Conservation (phyloP, 1,140 invertebrate species). For the Eupristina koningsbergeri region DNA sequence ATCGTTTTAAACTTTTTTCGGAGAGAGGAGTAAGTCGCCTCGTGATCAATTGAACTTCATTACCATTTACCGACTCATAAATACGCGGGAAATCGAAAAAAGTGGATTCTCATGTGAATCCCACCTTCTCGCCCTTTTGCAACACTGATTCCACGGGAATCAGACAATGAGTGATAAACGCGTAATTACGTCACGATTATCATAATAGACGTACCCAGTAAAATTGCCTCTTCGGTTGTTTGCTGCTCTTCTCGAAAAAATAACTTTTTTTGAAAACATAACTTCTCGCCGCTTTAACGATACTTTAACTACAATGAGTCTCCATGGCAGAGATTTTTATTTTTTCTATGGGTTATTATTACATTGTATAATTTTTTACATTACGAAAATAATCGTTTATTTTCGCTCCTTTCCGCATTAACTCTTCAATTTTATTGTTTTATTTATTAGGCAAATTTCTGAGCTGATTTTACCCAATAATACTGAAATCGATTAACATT, state of each 20-base stretch:
- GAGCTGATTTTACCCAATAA: not conserved
- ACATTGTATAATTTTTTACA: not conserved
- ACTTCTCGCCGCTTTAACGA: not conserved
- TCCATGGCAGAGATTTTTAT: not conserved
- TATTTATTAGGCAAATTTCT: not conserved
- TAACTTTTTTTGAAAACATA: not conserved
- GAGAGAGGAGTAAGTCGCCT: not conserved
- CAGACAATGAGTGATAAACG: constrained; percentile 6
- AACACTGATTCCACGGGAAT: not conserved
- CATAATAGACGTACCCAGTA: not conserved
- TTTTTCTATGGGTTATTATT: not conserved
- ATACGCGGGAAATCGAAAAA: not conserved
- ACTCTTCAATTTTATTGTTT: too few relatives aligned
- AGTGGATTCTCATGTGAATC: not conserved
- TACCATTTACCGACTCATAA: not conserved
- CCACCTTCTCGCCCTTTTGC: too few relatives aligned
- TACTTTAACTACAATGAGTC: too few relatives aligned
- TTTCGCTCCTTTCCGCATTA: too few relatives aligned
- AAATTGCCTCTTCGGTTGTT: not conserved
- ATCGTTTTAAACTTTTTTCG: not conserved
- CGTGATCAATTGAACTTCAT: not conserved
- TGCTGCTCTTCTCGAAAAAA: not conserved
- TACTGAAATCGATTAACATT: not conserved
- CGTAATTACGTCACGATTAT: not conserved
- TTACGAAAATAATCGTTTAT: not conserved